phyloP scores from a whole-genome alignment of 2,888 invertebrate species.

The Magallana nippona region DNA sequence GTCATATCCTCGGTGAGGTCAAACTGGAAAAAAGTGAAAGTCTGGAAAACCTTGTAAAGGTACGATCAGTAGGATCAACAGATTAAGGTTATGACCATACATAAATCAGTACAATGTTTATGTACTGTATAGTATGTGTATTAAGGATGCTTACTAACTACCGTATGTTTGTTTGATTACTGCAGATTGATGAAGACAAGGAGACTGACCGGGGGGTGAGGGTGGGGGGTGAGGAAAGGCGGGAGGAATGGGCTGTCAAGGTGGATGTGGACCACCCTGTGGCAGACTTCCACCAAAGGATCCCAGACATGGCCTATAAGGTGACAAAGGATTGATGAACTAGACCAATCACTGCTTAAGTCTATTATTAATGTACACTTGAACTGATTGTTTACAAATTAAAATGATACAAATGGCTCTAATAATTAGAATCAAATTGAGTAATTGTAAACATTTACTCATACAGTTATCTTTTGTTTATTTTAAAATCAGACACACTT shows the following conservation, averaged over 20 bases:
- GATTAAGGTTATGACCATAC: not conserved
- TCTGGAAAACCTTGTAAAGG: slow-evolving; percentile 68
- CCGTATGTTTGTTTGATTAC: not conserved
- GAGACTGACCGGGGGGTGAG: slow-evolving; percentile 12
- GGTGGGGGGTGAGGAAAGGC: slow-evolving; percentile 44
- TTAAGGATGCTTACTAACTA: too few species aligned
- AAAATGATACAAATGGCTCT: too few species aligned
- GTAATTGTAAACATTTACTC: too few species aligned
- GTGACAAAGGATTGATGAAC: slow-evolving; percentile 57
- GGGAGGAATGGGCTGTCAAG: slow-evolving; percentile 91
- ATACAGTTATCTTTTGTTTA: too few species aligned
- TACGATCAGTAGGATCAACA: slow-evolving; percentile 40
- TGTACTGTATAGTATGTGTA: too few species aligned
- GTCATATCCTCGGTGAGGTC: slow-evolving; percentile 31
- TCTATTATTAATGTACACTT: too few species aligned
- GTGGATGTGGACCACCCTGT: slow-evolving; percentile 91
- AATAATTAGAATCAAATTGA: too few species aligned
- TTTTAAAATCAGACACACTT: too few species aligned
- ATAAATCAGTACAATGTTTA: not conserved
- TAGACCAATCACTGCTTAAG: not conserved
- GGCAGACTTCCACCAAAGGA: slow-evolving; percentile 88
- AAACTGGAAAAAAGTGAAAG: slow-evolving; percentile 68
- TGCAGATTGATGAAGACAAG: slow-evolving; percentile 2
- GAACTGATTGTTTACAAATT: too few species aligned
- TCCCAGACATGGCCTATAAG: slow-evolving; percentile 91